Percentiles rank a stretch among this genome's conserved stretches.
Conservation (phyloP, 2,888 invertebrate genomes). For the Autographa gamma region DNA sequence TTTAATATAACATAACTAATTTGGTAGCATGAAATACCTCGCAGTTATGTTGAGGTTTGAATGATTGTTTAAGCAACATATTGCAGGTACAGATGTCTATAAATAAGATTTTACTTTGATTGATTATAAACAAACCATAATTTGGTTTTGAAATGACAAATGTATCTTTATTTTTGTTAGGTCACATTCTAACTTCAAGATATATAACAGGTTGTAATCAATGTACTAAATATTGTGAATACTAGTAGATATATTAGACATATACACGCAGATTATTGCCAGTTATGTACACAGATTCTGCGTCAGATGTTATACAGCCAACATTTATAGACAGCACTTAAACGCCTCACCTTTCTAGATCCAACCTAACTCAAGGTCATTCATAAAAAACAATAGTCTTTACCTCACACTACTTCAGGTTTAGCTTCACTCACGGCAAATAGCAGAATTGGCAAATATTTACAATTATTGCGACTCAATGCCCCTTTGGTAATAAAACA, state of each 20-base stretch:
- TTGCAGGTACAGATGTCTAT: background rate
- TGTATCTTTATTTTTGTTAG: background rate
- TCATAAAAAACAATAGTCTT: slow-evolving; percentile 40
- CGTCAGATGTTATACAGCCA: slow-evolving; percentile 49
- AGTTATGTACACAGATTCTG: slow-evolving; percentile 41
- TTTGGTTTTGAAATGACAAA: slow-evolving; percentile 7
- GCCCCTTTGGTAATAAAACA: slow-evolving; percentile 61
- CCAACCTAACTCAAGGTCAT: slow-evolving; percentile 65
- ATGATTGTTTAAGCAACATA: slow-evolving; percentile 2
- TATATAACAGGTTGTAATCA: slow-evolving; percentile 27
- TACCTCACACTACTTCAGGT: slow-evolving; percentile 55
- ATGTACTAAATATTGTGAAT: slow-evolving; percentile 18
- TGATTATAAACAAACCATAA: slow-evolving; percentile 26
- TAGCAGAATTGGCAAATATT: slow-evolving; percentile 61
- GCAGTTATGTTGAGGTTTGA: background rate
- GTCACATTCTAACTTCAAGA: slow-evolving; percentile 11
- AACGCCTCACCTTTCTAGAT: slow-evolving; percentile 49
- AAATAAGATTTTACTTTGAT: slow-evolving; percentile 14
- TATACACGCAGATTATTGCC: slow-evolving; percentile 17
- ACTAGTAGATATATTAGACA: slow-evolving; percentile 9
- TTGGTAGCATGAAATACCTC: background rate
- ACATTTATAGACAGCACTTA: slow-evolving; percentile 30
- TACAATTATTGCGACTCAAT: slow-evolving; percentile 62
- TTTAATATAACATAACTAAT: background rate
- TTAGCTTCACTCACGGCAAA: slow-evolving; percentile 40